Conservation (phyloP, 2,113 vertebrate species). For the Mola mola region DNA sequence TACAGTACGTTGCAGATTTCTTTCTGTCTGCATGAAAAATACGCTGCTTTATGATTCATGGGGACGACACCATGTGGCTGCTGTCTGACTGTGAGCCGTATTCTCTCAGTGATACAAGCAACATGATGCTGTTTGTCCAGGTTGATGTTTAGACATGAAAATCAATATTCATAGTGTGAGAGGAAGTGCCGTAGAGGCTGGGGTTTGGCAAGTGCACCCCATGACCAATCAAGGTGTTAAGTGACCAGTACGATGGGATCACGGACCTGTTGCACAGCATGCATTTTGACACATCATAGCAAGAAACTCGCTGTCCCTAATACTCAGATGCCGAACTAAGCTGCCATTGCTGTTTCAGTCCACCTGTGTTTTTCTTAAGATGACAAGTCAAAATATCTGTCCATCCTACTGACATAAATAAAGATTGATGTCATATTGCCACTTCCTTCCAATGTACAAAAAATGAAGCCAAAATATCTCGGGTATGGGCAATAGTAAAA, state of each 20-base stretch:
- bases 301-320: no score
- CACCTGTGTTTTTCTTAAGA: no score
- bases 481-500: no score
- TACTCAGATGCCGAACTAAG: no score
- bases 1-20: not conserved
- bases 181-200: conserved; percentile 28
- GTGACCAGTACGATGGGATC: conserved; percentile 34
- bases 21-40: conserved; percentile 31
- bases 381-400: no score
- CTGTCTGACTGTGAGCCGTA: conserved; percentile 21
- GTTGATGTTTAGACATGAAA: conserved; percentile 53
- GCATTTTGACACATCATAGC: not conserved
- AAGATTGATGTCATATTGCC: no score
- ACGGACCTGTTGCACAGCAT: not conserved
- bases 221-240: conserved; percentile 55
- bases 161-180: conserved; percentile 66
- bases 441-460: no score
- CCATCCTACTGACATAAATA: no score
- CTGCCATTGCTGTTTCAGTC: no score
- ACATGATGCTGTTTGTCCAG: conserved; percentile 29
- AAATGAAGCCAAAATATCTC: no score
- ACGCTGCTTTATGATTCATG: conserved; percentile 32
- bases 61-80: conserved; percentile 4
- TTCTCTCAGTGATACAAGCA: conserved; percentile 28
- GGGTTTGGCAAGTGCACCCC: conserved; percentile 56